Evolutionary conservation across 2,797 vertebrate genomes (phyloP), one percentile per base, ranked within the genome.

Genomic region (Loris lydekkerianus): DNA sequence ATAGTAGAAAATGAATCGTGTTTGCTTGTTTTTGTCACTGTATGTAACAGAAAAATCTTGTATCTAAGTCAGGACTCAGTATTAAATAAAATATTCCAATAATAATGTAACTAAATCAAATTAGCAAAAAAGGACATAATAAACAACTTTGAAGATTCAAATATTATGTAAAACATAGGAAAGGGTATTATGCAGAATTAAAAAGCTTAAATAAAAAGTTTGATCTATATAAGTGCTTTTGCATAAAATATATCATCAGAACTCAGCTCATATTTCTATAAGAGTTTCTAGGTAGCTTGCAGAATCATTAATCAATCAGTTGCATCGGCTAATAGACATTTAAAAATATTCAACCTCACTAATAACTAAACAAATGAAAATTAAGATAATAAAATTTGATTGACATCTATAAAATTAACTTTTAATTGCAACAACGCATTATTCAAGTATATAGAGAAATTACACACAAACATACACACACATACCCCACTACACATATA

Each of bases 331-430:
- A 93, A 77, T 92, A 63, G 92, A 46, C 37, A 88, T 61, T 89
- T 88, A 8, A 90, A 96, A 96, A 90, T 83, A 90, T 93, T 75
- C 73, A 92, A 49, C 18, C 27, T 76, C n/a, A 88, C 58, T 82
- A 93, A 96, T 94, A 96, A 93, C 87, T 94, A 85, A 91, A 89
- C 27, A 88, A 97, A 89, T 83, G 2, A 73, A 95, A 93, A 93
- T 95, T 84, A 91, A 93, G 63, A 34, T 84, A 86, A 92, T 87
- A 91, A 92, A 96, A 49, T 75, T 91, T 91, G 5, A 90, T 82
- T 92, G 85, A 80, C 10, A 80, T 17, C 29, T 80, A 53, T 92
- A 95, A 78, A 87, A 95, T 85, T 87, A 94, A 31, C 77, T 95
- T 96, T 81, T 67, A 90, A 67, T 18, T 61, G 8, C 25, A 90